A percentile compares a stretch with the other conserved stretches of the same genome.
These are phyloP conservation scores for Chloebia gouldiae DNA, from an alignment of 2,113 vertebrate genomes.

Conservation along the genomic window DNA sequence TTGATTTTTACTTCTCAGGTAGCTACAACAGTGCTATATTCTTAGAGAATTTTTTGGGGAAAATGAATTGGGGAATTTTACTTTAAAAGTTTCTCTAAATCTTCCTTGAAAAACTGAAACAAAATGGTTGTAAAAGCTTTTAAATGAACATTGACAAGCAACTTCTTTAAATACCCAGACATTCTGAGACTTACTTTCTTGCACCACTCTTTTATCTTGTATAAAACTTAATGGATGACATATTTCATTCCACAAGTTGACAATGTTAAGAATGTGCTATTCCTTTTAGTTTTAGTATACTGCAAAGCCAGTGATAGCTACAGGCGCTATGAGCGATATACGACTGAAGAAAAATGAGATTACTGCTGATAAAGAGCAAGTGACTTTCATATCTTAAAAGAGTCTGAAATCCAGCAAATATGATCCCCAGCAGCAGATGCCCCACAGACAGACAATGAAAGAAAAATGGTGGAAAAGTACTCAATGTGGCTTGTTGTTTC, in stretches of 20 bases:
- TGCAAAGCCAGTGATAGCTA: conserved; percentile 43
- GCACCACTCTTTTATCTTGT: conserved; percentile 2
- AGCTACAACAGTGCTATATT: not conserved
- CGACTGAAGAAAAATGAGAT: conserved; percentile 57
- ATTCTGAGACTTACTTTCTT: not conserved
- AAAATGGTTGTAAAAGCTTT: not conserved
- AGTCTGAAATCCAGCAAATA: conserved; percentile 53
- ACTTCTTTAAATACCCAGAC: conserved; percentile 17
- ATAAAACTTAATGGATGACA: conserved; percentile 38
- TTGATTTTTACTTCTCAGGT: not conserved
- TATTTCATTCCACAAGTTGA: conserved; percentile 51
- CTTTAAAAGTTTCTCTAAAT: not conserved
- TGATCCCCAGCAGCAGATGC: conserved; percentile 30
- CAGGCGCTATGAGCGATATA: conserved; percentile 21
- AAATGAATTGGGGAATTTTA: not conserved
- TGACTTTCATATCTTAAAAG: conserved; percentile 50
- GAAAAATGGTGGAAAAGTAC: conserved; percentile 46
- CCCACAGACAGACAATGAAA: conserved; percentile 42
- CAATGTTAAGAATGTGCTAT: conserved; percentile 49
- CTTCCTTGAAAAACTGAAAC: not conserved
- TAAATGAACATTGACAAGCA: not conserved
- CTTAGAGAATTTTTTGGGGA: not conserved
- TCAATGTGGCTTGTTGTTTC: conserved; percentile 4
- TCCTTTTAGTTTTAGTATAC: conserved; percentile 43
- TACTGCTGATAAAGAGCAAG: conserved; percentile 45